Evolutionary conservation across 2,113 vertebrate species (phyloP), one percentile per base, ranked within the genome.

Genomic region (Peromyscus leucopus): DNA sequence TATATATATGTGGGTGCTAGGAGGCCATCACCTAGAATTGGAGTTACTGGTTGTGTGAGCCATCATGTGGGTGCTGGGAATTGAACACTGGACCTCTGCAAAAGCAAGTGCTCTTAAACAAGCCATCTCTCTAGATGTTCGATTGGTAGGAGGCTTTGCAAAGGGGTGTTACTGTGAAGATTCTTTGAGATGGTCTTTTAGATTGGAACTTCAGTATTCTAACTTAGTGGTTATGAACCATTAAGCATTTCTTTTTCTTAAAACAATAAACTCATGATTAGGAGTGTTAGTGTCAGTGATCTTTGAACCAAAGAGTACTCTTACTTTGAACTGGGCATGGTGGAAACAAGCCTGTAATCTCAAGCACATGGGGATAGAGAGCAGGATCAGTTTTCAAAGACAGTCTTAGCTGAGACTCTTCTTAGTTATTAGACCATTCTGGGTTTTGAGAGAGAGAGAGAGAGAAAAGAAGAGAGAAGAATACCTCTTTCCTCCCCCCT

Each of bases 121-220:
- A 63, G 57, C 57, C 57, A 63, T 84, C 6, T 46, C 24, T 65
- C 39, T 42, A 88, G 59, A 61, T 94, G 51, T 91, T 42, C 89
- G 22, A 84, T 95, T 96, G 55, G 16, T 87, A 65, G 36, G 36
- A 90, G 46, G 61, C 48, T 97, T 95, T 93, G 48, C 22, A 93
- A 89, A 95, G 55, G 51, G 93, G 19, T 69, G 4, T 87, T 91
- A 65, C 42, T 90, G 3, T 61, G 76, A 91, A 85, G 36, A 89
- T 63, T 63, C 33, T 55, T 86, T 71, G 92, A 17, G 79, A 71
- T 90, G 80, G 39, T 48, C 0, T 79, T 96, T 96, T 11, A 69
- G n/a, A 96, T 55, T 33, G 69, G 24, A 87, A 13, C 26, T 55
- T 65, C 19, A 13, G 1, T 51, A 76, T 65, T 95, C 36, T 86